Percentiles rank a stretch among this genome's conserved stretches.
Evolutionary conservation across 2,113 vertebrate genomes (phyloP).

Genomic region (Pseudorasbora parva): DNA sequence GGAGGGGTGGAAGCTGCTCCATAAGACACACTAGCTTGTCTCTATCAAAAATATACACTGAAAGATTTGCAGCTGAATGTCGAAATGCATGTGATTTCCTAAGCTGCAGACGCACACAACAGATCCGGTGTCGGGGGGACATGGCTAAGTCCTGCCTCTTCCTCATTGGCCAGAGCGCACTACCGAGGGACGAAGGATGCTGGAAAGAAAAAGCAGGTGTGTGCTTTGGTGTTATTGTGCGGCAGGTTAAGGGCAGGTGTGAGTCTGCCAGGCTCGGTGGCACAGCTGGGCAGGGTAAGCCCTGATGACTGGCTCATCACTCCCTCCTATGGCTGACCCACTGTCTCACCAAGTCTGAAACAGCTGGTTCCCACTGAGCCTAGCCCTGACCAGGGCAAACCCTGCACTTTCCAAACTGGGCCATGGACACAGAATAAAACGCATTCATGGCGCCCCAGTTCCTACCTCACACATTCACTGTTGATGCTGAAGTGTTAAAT

Average conservation of each 20-base stretch:
- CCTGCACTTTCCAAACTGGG: constrained; percentile 48
- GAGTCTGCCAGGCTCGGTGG: constrained; percentile 47
- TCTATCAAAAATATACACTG: constrained; percentile 39
- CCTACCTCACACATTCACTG: not conserved
- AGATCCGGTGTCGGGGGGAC: constrained; percentile 10
- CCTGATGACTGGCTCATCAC: constrained; percentile 50
- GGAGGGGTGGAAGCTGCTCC: not conserved
- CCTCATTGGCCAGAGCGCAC: constrained; percentile 30
- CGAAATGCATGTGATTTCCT: constrained; percentile 10
- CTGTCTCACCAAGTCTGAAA: constrained; percentile 54
- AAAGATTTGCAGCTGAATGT: constrained; percentile 41
- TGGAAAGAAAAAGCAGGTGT: constrained; percentile 52
- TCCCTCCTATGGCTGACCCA: constrained; percentile 53
- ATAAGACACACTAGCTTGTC: not conserved
- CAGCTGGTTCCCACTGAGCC: constrained; percentile 57
- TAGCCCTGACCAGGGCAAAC: constrained; percentile 40
- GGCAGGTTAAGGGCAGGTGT: constrained; percentile 59
- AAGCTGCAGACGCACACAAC: not conserved
- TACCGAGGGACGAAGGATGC: constrained; percentile 1
- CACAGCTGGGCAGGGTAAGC: constrained; percentile 61
- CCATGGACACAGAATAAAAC: constrained; percentile 6
- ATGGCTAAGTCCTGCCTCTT: constrained; percentile 17
- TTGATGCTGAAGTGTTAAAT: not conserved
- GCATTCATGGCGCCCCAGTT: not conserved
- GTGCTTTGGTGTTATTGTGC: constrained; percentile 36